phyloP scores from a whole-genome alignment of 2,113 vertebrate genomes.

The Oenanthe melanoleuca region DNA sequence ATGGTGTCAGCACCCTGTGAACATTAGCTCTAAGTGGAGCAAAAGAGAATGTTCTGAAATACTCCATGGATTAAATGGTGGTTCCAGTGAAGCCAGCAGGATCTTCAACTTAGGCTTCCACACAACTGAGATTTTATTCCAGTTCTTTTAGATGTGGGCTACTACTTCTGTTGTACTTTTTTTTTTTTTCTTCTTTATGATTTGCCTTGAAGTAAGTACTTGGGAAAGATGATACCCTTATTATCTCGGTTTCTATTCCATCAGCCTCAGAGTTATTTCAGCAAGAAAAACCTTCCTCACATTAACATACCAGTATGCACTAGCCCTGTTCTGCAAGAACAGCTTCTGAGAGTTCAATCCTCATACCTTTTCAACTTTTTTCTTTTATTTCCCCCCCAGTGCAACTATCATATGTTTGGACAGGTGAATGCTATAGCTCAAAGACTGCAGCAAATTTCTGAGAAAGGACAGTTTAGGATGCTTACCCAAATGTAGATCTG shows the following conservation, averaged over 20 bases:
- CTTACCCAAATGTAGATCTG: not conserved
- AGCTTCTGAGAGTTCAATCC: not conserved
- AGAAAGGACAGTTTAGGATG: not conserved
- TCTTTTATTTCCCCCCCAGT: accelerated
- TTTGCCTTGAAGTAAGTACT: not conserved
- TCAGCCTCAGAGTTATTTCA: not conserved
- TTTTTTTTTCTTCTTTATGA: not conserved
- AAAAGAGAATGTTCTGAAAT: not conserved
- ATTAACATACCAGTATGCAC: not conserved
- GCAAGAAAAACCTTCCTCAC: not conserved
- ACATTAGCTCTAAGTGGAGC: not conserved
- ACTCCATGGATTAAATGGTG: not conserved
- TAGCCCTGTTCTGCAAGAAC: not conserved
- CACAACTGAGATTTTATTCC: not conserved
- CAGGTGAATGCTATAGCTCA: not conserved
- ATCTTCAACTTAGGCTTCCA: not conserved
- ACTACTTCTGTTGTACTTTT: not conserved
- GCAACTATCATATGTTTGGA: not conserved
- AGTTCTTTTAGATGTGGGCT: not conserved
- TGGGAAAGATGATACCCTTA: not conserved
- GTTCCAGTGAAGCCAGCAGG: not conserved
- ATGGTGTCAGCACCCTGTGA: not conserved
- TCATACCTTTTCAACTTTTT: not conserved
- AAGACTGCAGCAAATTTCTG: not conserved
- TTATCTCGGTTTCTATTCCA: not conserved